phyloP scores from a whole-genome alignment of 1,140 invertebrate species.

The Reticulitermes speratus region DNA sequence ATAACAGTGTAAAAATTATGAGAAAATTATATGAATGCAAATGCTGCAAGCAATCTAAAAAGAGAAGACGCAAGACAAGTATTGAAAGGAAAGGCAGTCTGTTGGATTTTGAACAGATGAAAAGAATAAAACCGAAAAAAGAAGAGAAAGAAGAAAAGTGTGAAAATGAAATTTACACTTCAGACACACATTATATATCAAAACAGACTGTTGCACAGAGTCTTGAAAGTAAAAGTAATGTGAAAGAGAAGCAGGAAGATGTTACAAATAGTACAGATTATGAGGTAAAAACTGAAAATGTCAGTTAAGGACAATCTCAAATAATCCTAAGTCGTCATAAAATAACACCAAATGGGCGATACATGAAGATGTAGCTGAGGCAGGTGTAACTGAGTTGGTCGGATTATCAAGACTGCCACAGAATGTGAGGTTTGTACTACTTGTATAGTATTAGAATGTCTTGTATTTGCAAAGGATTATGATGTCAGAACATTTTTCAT shows the following conservation, averaged over 20 bases:
- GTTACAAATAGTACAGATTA: not conserved
- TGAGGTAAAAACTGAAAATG: conserved; percentile 3
- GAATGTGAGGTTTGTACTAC: no score
- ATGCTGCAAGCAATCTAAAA: conserved; percentile 28
- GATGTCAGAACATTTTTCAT: no score
- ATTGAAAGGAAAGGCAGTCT: not conserved
- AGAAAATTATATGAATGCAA: conserved; percentile 29
- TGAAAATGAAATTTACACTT: not conserved
- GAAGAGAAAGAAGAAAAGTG: not conserved
- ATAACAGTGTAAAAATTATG: conserved; percentile 17
- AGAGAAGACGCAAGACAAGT: conserved; percentile 15
- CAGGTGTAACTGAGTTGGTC: not conserved
- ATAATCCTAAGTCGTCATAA: not conserved
- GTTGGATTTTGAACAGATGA: not conserved
- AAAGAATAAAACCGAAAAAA: not conserved
- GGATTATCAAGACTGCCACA: no score
- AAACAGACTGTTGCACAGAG: not conserved
- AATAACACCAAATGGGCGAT: not conserved
- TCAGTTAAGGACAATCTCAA: not conserved
- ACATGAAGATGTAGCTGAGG: not conserved
- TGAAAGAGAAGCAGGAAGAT: not conserved
- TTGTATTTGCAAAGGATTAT: no score
- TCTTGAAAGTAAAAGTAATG: not conserved
- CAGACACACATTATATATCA: not conserved
- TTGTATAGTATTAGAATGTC: no score